Percentiles rank a stretch among this genome's conserved stretches.
Evolutionary conservation across 2,888 invertebrate species (phyloP).

Genomic region (Hyppa rectilinea): DNA sequence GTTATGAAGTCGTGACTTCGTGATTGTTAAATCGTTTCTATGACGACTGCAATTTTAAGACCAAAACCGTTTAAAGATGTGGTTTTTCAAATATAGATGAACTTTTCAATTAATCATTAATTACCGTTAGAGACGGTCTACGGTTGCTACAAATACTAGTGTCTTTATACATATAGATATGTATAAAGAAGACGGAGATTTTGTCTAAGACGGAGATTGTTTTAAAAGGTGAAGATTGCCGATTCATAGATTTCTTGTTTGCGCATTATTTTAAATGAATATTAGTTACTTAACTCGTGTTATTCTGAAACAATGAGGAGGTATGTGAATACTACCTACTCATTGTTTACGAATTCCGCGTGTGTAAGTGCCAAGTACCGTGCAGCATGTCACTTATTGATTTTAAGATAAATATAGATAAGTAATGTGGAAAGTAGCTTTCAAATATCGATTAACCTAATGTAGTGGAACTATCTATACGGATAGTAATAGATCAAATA

Average conservation of each 20-base stretch:
- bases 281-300: constrained; percentile 14
- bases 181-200: no score
- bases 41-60: neutral
- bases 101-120: constrained; percentile 6
- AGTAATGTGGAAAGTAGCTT: constrained; percentile 30
- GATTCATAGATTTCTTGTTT: neutral
- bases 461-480: constrained; percentile 25
- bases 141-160: neutral
- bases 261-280: constrained; percentile 7
- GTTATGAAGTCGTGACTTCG: constrained; percentile 33
- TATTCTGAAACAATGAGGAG: constrained; percentile 33
- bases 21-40: constrained; percentile 14
- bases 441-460: constrained; percentile 44
- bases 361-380: constrained; percentile 7
- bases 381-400: constrained; percentile 34
- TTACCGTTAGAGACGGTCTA: neutral
- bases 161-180: no score
- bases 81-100: neutral
- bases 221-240: neutral
- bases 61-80: neutral
- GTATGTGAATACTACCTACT: constrained; percentile 24
- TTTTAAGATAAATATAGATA: constrained; percentile 35
- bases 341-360: constrained; percentile 35
- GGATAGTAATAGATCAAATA: constrained; percentile 20
- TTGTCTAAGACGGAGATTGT: no score